Conservation (phyloP, 2,113 vertebrate genomes). For the Prunella himalayana region DNA sequence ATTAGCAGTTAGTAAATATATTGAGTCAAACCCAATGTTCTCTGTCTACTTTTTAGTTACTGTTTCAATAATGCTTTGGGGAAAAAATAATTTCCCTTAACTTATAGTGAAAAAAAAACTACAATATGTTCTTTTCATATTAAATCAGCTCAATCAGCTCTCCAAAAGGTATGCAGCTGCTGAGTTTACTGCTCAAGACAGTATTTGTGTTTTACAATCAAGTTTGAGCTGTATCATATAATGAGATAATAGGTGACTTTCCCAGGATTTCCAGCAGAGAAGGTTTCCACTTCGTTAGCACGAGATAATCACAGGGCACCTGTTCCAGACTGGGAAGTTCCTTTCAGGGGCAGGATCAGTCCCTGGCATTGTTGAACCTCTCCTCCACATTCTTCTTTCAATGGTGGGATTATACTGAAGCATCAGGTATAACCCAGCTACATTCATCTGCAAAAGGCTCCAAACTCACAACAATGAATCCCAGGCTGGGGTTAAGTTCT, state of each 20-base stretch:
- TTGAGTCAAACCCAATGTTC: background rate
- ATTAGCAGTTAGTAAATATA: background rate
- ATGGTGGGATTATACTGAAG: conserved; percentile 20
- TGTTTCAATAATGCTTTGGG: background rate
- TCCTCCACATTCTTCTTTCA: background rate
- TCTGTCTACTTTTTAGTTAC: background rate
- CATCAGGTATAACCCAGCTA: conserved; percentile 18
- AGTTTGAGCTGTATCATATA: background rate
- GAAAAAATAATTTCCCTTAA: background rate
- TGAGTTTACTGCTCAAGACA: background rate
- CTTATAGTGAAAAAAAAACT: background rate
- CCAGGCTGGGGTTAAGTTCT: background rate
- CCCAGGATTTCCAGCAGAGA: conserved; percentile 66
- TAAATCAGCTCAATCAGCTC: background rate
- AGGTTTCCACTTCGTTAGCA: conserved; percentile 50
- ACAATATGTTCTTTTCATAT: background rate
- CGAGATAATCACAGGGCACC: conserved; percentile 30
- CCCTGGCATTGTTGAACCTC: conserved; percentile 6
- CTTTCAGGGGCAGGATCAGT: conserved; percentile 23
- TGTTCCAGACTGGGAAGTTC: background rate
- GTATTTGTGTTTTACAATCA: background rate
- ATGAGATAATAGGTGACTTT: conserved; percentile 63
- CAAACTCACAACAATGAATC: background rate
- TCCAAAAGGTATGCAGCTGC: background rate
- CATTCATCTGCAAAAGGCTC: background rate